Conservation (phyloP, 1,140 invertebrate species). For the Heliconius melpomene region DNA sequence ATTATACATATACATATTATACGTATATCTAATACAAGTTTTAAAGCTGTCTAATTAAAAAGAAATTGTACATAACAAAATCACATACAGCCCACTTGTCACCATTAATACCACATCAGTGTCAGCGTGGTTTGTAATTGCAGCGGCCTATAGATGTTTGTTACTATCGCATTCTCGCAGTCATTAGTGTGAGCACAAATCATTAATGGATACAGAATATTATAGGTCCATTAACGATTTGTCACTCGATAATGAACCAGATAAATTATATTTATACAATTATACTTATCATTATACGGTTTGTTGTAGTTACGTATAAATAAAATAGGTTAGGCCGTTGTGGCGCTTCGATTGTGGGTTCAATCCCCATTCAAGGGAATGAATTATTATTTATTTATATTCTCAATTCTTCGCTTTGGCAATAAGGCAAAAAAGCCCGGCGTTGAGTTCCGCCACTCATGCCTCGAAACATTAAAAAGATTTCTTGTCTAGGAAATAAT, state of each 20-base stretch:
- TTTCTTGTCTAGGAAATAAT: no score
- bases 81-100: not conserved
- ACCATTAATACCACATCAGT: not conserved
- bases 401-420: no score
- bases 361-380: no score
- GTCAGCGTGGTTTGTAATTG: not conserved
- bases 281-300: not conserved
- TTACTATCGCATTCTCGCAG: constrained; percentile 10
- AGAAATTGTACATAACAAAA: not conserved
- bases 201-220: not conserved
- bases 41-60: no score
- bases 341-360: no score
- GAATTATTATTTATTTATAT: no score
- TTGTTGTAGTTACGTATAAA: not conserved
- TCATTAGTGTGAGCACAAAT: constrained; percentile 12
- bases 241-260: constrained; percentile 5
- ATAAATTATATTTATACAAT: not conserved
- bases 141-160: constrained; percentile 1
- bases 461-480: no score
- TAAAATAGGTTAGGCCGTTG: not conserved
- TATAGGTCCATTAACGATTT: constrained; percentile 9
- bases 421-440: no score
- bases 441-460: no score
- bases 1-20: no score
- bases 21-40: not conserved